Base-by-base conservation (phyloP, 2,113 vertebrate genomes). In the Barnardius zonarius region DNA sequence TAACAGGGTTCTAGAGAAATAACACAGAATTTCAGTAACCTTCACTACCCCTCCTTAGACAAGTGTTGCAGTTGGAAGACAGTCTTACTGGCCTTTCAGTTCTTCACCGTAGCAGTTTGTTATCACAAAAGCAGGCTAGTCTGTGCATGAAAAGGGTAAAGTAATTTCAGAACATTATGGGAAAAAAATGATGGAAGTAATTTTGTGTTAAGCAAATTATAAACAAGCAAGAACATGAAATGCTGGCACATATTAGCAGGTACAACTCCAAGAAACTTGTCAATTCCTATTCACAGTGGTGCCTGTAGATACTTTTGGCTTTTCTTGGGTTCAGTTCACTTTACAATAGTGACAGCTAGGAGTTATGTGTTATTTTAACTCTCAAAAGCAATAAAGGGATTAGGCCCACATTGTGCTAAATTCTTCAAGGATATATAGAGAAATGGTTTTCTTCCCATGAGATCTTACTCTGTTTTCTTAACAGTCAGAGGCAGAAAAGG, bases 171-270 rank as follows among this genome's bases (percentile, higher is more conserved):
- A 93, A 88, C 33, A 33, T 72, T 51, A 43, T 13, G 24, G 18
- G 28, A 14, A 62, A 81, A 48, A 43, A 59, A 15, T 23, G 86
- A 76, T 68, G 44, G 23, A 90, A 79, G 57, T 19, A 41, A 79
- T 91, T 95, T 72, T 84, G 83, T 76, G 61, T 91, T 72, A 84
- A 92, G 48, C 62, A 96, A 91, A 96, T 90, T 93, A 28, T 31
- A 69, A 96, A 78, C 93, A 95, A 68, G 86, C 31, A 78, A 59
- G 44, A 87, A 82, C 92, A 69, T 79, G 93, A 93, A 57, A 49
- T 79, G 86, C 86, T 94, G 80, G 83, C 83, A 73, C 39, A 23
- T 61, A 20, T 44, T 43, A 77, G 37, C 35, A 87, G 46, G 46
- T 13, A 52, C 28, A 73, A 76, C 55, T 86, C 79, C 44, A 86